These are phyloP conservation scores for Ptilonorhynchus violaceus DNA, from an alignment of 2,113 vertebrate species.

Conservation along the genomic window DNA sequence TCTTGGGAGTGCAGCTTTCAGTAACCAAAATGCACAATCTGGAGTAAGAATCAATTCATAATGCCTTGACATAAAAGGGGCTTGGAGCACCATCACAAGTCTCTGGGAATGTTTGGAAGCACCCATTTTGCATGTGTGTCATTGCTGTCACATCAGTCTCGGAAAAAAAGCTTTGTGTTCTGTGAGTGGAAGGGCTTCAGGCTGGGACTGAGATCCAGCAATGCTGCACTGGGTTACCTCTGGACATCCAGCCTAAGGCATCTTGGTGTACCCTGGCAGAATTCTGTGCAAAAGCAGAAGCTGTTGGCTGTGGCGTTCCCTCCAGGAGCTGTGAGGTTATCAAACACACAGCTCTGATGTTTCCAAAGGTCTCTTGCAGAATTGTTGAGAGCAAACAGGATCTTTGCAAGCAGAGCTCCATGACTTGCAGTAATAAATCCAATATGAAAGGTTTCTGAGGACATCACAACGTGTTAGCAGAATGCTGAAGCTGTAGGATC, in stretches of 20 bases:
- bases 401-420: background rate
- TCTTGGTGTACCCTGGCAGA: background rate
- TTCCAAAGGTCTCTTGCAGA: background rate
- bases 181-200: background rate
- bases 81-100: background rate
- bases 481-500: background rate
- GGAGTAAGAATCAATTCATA: fast-evolving
- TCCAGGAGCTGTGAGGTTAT: background rate
- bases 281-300: background rate
- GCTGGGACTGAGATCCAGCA: background rate
- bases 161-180: background rate
- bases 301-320: background rate
- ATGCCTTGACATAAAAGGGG: background rate
- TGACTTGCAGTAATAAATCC: background rate
- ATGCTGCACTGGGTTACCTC: background rate
- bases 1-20: background rate
- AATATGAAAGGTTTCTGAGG: background rate
- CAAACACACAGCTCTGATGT: background rate
- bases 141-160: background rate
- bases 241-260: background rate
- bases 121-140: background rate
- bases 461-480: fast-evolving
- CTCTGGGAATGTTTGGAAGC: background rate
- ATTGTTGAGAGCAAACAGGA: background rate
- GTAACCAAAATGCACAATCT: background rate